Evolutionary conservation across 1,140 invertebrate genomes (phyloP).

Genomic region (Steinernema khuongi): DNA sequence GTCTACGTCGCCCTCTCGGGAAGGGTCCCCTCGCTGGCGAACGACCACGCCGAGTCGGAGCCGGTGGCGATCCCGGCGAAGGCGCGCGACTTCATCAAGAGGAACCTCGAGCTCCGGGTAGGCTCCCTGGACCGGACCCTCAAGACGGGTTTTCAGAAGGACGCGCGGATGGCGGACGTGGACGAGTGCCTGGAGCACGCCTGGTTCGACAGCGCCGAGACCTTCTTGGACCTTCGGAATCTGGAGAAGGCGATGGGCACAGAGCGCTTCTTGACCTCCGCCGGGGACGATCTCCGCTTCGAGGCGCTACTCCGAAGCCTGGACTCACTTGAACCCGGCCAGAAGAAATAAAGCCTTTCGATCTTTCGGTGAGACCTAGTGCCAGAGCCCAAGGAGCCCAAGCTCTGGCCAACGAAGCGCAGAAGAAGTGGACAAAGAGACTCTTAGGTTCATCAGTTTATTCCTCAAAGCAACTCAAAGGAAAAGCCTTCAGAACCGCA

Average conservation of each 20-base stretch:
- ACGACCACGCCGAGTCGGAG: not conserved
- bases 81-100: not conserved
- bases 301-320: not conserved
- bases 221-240: not conserved
- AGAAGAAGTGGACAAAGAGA: too few species aligned
- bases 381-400: too few species aligned
- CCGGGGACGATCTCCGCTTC: not conserved
- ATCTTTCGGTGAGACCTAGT: too few species aligned
- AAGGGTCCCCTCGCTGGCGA: not conserved
- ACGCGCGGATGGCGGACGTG: not conserved
- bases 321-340: too few species aligned
- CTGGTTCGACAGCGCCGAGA: not conserved
- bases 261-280: not conserved
- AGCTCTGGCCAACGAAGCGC: too few species aligned
- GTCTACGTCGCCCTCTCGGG: not conserved
- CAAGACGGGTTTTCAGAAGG: not conserved
- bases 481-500: too few species aligned
- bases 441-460: too few species aligned
- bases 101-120: not conserved
- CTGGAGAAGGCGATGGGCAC: not conserved
- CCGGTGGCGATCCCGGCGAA: not conserved
- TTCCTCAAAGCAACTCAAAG: too few species aligned
- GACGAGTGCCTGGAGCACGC: not conserved
- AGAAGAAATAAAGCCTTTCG: too few species aligned
- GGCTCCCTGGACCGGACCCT: not conserved